Evolutionary conservation across 2,113 vertebrate genomes (phyloP).

Genomic region (Chionodraco myersi): DNA sequence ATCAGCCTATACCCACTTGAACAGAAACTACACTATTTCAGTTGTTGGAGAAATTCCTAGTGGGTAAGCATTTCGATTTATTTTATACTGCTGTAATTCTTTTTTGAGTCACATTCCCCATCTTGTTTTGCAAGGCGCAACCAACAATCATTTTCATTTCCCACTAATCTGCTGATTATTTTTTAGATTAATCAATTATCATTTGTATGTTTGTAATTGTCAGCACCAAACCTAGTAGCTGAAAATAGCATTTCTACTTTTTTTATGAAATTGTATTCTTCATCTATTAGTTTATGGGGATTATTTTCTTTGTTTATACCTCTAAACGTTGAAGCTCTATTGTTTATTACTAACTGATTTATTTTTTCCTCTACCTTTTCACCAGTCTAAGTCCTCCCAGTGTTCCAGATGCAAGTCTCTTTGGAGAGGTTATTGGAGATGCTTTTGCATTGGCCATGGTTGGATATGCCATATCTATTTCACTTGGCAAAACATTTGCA

Average conservation of each 20-base stretch:
- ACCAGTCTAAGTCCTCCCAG: conserved; percentile 87
- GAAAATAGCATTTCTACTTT: no score
- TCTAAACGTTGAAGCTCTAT: no score
- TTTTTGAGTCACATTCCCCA: background rate
- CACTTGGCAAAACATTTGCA: conserved; percentile 96
- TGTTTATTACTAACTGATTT: background rate
- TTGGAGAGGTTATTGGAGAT: conserved; percentile 86
- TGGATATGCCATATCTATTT: conserved; percentile 94
- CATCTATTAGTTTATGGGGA: no score
- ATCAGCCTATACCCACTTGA: conserved; percentile 84
- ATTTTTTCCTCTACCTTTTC: conserved; percentile 4
- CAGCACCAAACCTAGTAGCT: no score
- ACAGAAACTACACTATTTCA: conserved; percentile 81
- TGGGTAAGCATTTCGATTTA: conserved; percentile 84
- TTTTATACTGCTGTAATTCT: background rate
- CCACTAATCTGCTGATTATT: no score
- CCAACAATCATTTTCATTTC: no score
- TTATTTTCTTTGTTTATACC: no score
- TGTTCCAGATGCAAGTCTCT: conserved; percentile 81
- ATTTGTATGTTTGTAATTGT: no score
- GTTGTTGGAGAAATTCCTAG: conserved; percentile 92
- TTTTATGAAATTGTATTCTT: no score
- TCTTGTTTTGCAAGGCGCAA: background rate
- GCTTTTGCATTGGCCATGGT: conserved; percentile 95
- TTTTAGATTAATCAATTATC: no score